Evolutionary conservation across 1,140 invertebrate species (phyloP).

Genomic region (Andrena cerasifolii): DNA sequence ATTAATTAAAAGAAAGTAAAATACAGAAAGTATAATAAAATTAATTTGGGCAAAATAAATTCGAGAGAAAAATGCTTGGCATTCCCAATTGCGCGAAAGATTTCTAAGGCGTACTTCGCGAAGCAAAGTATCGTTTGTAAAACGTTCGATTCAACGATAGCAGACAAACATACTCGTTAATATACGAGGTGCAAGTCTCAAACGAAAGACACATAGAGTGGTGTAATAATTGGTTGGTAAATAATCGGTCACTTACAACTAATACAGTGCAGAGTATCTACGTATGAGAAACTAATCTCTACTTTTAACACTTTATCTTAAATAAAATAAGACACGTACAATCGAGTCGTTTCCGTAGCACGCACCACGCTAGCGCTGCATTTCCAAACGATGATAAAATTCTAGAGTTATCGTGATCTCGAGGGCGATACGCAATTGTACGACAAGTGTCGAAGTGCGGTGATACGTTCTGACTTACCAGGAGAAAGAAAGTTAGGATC

Average conservation of each 20-base stretch:
- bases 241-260: slow-evolving; percentile 64
- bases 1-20: not conserved
- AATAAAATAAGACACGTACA: slow-evolving; percentile 86
- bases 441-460: slow-evolving; percentile 14
- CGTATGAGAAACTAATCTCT: slow-evolving; percentile 68
- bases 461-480: slow-evolving; percentile 83
- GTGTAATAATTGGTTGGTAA: slow-evolving; percentile 41
- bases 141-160: slow-evolving; percentile 6
- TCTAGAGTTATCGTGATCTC: slow-evolving; percentile 2
- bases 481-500: slow-evolving; percentile 92
- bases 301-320: slow-evolving; percentile 65
- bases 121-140: not conserved
- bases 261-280: slow-evolving; percentile 65
- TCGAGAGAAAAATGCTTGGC: too few relatives aligned
- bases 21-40: slow-evolving; percentile 66
- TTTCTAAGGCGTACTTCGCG: not conserved
- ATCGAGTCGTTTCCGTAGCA: slow-evolving; percentile 93
- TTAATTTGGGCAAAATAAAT: slow-evolving; percentile 38
- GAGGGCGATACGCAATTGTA: not conserved
- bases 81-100: too few relatives aligned
- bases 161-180: not conserved
- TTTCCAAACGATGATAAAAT: slow-evolving; percentile 65
- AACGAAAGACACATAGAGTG: slow-evolving; percentile 38
- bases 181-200: not conserved
- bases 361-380: slow-evolving; percentile 94